Evolutionary conservation across 1,140 invertebrate species (phyloP).

Genomic region (Conus betulinus): DNA sequence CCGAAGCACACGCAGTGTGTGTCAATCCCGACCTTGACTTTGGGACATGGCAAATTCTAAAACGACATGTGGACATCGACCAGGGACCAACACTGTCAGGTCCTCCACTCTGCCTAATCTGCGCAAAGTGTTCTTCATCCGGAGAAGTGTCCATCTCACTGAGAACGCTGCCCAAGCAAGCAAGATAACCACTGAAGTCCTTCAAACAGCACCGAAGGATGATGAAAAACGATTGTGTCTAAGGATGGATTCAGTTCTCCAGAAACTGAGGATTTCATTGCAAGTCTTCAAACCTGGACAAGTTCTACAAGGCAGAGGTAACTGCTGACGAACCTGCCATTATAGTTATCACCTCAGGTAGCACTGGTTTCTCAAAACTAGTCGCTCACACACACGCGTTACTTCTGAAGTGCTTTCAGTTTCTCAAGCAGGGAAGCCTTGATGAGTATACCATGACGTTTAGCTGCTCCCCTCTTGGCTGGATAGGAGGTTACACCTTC

Average conservation of each 20-base stretch:
- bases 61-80: not conserved
- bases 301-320: not conserved
- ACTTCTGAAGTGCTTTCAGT: not conserved
- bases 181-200: not conserved
- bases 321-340: not conserved
- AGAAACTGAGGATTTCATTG: not conserved
- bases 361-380: slow-evolving; percentile 30
- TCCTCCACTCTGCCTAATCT: not conserved
- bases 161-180: not conserved
- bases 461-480: slow-evolving; percentile 12
- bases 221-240: not conserved
- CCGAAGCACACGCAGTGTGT: not conserved
- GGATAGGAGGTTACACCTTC: slow-evolving; percentile 1
- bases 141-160: not conserved
- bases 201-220: not conserved
- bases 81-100: not conserved
- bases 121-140: not conserved
- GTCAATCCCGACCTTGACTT: slow-evolving; percentile 2
- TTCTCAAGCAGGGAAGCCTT: not conserved
- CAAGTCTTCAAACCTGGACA: not conserved
- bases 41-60: not conserved
- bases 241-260: not conserved
- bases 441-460: not conserved
- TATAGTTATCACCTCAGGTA: slow-evolving; percentile 33
- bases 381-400: not conserved